Conservation (phyloP, 2,888 invertebrate species). For the Cerastis rubricosa region DNA sequence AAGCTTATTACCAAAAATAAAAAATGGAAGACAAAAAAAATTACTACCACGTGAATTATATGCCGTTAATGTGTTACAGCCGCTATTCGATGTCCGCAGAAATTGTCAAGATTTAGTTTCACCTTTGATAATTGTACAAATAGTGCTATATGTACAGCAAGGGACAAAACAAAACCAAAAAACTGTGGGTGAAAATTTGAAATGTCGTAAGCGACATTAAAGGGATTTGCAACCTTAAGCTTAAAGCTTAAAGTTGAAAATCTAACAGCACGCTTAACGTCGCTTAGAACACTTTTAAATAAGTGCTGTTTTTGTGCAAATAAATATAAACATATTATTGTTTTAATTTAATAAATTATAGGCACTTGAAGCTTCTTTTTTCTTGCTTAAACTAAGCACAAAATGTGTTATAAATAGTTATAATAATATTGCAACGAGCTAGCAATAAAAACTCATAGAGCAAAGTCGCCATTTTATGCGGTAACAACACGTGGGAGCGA, state of each 20-base stretch:
- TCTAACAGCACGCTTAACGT: not conserved
- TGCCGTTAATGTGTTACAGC: not conserved
- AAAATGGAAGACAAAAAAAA: not conserved
- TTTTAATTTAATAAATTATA: not conserved
- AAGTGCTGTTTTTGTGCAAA: slow-evolving; percentile 14
- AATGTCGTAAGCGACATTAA: not conserved
- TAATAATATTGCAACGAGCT: slow-evolving; percentile 34
- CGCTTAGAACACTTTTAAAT: not conserved
- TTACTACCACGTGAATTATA: not conserved
- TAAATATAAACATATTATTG: slow-evolving; percentile 7
- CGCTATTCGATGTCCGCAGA: not conserved
- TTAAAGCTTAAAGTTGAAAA: not conserved
- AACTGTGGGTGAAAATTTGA: not conserved
- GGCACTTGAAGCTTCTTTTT: slow-evolving; percentile 4
- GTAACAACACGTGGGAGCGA: not conserved
- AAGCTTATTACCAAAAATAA: not conserved
- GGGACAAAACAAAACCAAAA: not conserved
- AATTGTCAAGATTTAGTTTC: slow-evolving; percentile 3
- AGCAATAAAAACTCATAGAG: slow-evolving; percentile 6
- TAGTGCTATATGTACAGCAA: not conserved
- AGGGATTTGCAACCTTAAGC: not conserved
- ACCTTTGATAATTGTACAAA: not conserved
- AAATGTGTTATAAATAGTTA: slow-evolving; percentile 22
- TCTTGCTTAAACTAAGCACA: slow-evolving; percentile 16
- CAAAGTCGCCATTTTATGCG: not conserved